Evolutionary conservation across 2,797 vertebrate genomes (phyloP).

Genomic region (Oophaga sylvatica): DNA sequence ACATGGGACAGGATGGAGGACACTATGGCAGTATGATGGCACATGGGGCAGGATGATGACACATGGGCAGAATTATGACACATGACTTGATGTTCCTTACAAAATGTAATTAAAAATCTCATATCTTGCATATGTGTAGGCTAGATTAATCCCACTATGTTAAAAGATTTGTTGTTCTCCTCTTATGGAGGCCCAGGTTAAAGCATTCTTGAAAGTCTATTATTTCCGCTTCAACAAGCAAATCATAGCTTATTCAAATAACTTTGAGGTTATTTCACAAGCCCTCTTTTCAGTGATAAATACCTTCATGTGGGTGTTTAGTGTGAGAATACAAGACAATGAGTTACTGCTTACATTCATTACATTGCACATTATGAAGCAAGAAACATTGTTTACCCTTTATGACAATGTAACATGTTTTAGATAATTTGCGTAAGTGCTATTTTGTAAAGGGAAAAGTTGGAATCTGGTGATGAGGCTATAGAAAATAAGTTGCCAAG

Average conservation of each 20-base stretch:
- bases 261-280: slow-evolving; percentile 37
- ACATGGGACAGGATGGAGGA: too few species aligned
- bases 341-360: slow-evolving; percentile 30
- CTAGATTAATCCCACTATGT: background rate
- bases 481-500: slow-evolving; percentile 2
- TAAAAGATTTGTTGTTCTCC: background rate
- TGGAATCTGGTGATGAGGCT: background rate
- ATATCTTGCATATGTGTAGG: background rate
- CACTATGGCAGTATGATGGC: too few species aligned
- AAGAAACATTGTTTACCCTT: slow-evolving; percentile 18
- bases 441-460: slow-evolving; percentile 28
- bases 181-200: background rate
- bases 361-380: background rate
- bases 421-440: slow-evolving; percentile 19
- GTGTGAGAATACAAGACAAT: slow-evolving; percentile 35
- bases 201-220: background rate
- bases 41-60: too few species aligned
- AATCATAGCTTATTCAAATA: slow-evolving; percentile 43
- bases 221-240: slow-evolving; percentile 21
- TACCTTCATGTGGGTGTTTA: slow-evolving; percentile 37
- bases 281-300: slow-evolving; percentile 32
- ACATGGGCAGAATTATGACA: too few species aligned
- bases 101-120: too few species aligned
- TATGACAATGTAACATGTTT: slow-evolving; percentile 23
- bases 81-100: too few species aligned